These are phyloP conservation scores for Achatina immaculata DNA, from an alignment of 1,140 invertebrate species.

Conservation along the genomic window DNA sequence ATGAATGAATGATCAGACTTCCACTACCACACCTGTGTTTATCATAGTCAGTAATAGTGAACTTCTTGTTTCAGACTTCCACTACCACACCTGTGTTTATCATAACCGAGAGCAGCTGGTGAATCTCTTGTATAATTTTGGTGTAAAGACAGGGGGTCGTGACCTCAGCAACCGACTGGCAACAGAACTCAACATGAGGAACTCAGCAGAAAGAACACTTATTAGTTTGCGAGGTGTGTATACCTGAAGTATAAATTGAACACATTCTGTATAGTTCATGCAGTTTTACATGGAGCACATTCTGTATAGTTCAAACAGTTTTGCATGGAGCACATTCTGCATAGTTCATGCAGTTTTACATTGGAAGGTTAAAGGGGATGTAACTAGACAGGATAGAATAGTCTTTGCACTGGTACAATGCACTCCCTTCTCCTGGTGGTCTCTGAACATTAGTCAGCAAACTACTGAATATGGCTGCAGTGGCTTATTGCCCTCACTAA, in stretches of 20 bases:
- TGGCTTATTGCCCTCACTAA: too few species aligned
- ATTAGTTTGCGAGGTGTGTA: slow-evolving; percentile 2
- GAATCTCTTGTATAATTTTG: slow-evolving; percentile 19
- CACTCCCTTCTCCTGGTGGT: too few species aligned
- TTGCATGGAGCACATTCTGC: background rate
- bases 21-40: too few species aligned
- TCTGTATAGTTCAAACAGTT: background rate
- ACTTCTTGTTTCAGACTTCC: background rate
- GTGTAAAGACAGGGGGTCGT: background rate
- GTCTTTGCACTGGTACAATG: too few species aligned
- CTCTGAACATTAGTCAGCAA: too few species aligned
- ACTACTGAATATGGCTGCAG: too few species aligned
- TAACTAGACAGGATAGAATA: background rate
- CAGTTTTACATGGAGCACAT: background rate
- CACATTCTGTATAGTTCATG: background rate
- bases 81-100: background rate
- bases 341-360: background rate
- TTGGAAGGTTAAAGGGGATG: background rate
- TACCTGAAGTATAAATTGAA: background rate
- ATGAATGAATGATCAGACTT: slow-evolving; percentile 11
- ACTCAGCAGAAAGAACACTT: background rate
- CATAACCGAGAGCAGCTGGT: slow-evolving; percentile 16
- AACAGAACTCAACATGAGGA: background rate
- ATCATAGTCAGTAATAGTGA: background rate
- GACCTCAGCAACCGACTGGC: background rate